Base-by-base conservation (phyloP, 1,140 invertebrate genomes). In the Notospermus geniculatus region DNA sequence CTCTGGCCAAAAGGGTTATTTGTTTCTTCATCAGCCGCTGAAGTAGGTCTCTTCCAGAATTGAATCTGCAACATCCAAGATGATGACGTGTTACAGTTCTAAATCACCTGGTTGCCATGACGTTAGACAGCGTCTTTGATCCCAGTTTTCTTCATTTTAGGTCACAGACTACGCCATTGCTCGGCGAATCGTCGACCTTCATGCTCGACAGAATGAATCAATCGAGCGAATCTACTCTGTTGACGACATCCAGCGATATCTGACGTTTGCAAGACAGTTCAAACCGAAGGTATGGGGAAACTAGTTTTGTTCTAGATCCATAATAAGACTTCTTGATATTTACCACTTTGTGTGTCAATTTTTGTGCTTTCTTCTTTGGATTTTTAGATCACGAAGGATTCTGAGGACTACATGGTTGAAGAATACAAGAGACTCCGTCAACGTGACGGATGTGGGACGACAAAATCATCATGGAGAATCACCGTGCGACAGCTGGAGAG, bases 401-500 rank as follows among this genome's bases (percentile, higher is more conserved):
- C 76, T 1, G 66, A 87, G 23, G 88, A 91, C 59, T 84, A 91
- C 53, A 84, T 99, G 60, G 90, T 98, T 11, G 88, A 92, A 62
- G 89, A 93, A 80, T 99, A 99, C 80, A 90, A 89, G 22, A 85
- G 87, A 66, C 80, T 99, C 23, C 84, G 97, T 11, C 88, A 93
- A 72, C 84, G 92, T 17, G 95, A 98, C 75, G 85, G 86, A 5
- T 87, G 88, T 25, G 85, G 87, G 1, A 88, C 88, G 57, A 76
- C 82, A 2, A 83, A 82, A 61, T 91, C 91, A 25, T 69, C 81
- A 1, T 98, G 95, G 93, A 84, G 95, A 54, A 96, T 98, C 60
- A 99, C 97, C 0, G 97, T 99, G n/a, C 84, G 97, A n/a, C 97
- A 99, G 78, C 83, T 99, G 54, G 97, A 99, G 83, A 97, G 93